Evolutionary conservation across 2,797 vertebrate genomes (phyloP), one percentile per base, ranked within the genome.

Genomic region (Hippoglossus hippoglossus): DNA sequence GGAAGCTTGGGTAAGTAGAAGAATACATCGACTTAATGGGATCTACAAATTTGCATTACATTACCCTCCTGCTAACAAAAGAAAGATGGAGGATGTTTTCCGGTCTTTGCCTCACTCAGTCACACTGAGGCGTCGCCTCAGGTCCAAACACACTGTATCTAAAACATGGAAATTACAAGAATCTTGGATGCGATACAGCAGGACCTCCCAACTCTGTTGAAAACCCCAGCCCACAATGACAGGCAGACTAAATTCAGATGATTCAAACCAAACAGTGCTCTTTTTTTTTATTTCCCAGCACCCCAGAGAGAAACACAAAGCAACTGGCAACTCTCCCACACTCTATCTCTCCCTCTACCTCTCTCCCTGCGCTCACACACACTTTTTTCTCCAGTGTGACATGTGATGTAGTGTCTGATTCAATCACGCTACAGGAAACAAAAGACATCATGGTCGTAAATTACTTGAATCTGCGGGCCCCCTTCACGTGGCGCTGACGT

Each of bases 221-320:
- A 66, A 73, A 61, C 41, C 57, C 41, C 53, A 39, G 34, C 16
- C 31, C 62, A 72, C 60, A 78, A 46, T 59, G 31, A 71, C 49
- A 74, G 26, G 15, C 61, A 66, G 57, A 63, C 49, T 36, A 65
- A 78, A 86, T 76, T 36, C 13, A 54, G 74, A 81, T 80, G 75
- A 80, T 85, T 85, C 61, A 73, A 75, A 80, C 55, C 46, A 60
- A 85, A 80, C 58, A 39, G 53, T 57, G 52, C 34, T 73, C 55
- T 67, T 73, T 79, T 71, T 18, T 44, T 10, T 5, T 1, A 39
- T 39, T 19, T 77, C 78, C 58, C 80, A 77, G 75, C 79, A 69
- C 77, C 88, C 86, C 22, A 66, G 70, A 87, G 84, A 75, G 79
- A 81, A 62, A 73, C 63, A 90, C 83, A 89, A 90, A 89, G 80